Percentiles rank a stretch among this genome's conserved stretches.
These are phyloP conservation scores for Caiman crocodilus DNA, from an alignment of 2,797 vertebrate species.

Conservation along the genomic window DNA sequence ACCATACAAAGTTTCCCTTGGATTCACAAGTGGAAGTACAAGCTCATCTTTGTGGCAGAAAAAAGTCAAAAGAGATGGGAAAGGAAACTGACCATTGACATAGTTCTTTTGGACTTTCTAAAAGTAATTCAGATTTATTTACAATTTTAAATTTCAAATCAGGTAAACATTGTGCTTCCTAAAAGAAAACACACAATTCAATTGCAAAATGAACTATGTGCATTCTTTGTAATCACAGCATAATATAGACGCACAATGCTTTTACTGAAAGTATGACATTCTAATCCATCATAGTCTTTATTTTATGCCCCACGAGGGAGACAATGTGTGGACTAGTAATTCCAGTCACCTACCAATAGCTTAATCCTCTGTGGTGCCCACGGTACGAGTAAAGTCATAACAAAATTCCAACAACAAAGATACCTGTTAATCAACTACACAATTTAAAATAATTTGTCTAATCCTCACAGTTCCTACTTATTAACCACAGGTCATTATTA, in stretches of 20 bases:
- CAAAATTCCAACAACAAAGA: conserved; percentile 24
- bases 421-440: conserved; percentile 54
- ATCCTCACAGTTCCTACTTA: conserved; percentile 41
- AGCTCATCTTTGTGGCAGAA: fast-evolving
- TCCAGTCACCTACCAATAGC: conserved; percentile 38
- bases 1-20: neutral
- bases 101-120: neutral
- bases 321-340: conserved; percentile 20
- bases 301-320: neutral
- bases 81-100: neutral
- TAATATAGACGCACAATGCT: conserved; percentile 9
- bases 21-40: neutral
- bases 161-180: conserved; percentile 1
- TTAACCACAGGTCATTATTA: conserved; percentile 48
- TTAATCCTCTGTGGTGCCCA: conserved; percentile 62
- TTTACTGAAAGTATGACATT: neutral
- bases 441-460: conserved; percentile 54
- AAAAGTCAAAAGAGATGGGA: neutral
- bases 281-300: neutral
- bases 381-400: conserved; percentile 45
- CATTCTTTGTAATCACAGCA: neutral
- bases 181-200: neutral
- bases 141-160: conserved; percentile 40
- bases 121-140: neutral
- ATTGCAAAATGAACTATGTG: neutral